phyloP scores from a whole-genome alignment of 2,113 vertebrate genomes.

The Lutjanus erythropterus region DNA sequence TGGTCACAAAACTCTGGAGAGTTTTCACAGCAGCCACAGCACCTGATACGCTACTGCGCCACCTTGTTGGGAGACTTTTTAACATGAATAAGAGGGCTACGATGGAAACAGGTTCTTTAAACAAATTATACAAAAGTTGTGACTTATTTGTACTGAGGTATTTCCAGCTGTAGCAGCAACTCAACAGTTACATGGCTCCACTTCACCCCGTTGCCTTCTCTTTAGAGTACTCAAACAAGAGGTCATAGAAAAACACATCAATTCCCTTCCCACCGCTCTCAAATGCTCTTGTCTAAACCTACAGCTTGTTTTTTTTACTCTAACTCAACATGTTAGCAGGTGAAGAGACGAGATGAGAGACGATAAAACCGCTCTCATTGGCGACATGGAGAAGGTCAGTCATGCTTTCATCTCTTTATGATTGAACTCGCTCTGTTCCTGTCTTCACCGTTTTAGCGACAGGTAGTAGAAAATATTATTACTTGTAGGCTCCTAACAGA shows the following conservation, averaged over 20 bases:
- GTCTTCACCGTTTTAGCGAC: slow-evolving; percentile 28
- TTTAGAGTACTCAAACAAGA: slow-evolving; percentile 5
- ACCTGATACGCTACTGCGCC: too few relatives aligned
- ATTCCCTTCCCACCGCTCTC: slow-evolving; percentile 4
- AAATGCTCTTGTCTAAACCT: slow-evolving; percentile 13
- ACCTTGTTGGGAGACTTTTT: too few relatives aligned
- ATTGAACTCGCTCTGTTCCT: slow-evolving; percentile 29
- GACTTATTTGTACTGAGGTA: slow-evolving; percentile 2
- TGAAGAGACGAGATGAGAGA: slow-evolving; percentile 25
- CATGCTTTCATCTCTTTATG: slow-evolving; percentile 36
- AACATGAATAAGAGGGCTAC: background rate
- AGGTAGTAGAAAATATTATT: slow-evolving; percentile 30
- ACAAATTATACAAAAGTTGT: background rate
- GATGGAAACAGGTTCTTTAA: slow-evolving; percentile 5
- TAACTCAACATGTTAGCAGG: slow-evolving; percentile 1
- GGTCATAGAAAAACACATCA: slow-evolving; percentile 11
- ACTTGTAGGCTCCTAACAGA: slow-evolving; percentile 25
- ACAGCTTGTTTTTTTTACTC: slow-evolving; percentile 10
- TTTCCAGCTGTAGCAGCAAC: slow-evolving; percentile 14
- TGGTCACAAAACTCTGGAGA: background rate
- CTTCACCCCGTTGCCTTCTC: background rate
- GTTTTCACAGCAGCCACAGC: background rate
- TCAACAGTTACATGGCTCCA: background rate
- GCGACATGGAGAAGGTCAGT: slow-evolving; percentile 38
- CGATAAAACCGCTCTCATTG: slow-evolving; percentile 46